Percentiles rank a stretch among this genome's conserved stretches.
Conservation (phyloP, 2,797 vertebrate species). For the Hapalemur alaotrensis region DNA sequence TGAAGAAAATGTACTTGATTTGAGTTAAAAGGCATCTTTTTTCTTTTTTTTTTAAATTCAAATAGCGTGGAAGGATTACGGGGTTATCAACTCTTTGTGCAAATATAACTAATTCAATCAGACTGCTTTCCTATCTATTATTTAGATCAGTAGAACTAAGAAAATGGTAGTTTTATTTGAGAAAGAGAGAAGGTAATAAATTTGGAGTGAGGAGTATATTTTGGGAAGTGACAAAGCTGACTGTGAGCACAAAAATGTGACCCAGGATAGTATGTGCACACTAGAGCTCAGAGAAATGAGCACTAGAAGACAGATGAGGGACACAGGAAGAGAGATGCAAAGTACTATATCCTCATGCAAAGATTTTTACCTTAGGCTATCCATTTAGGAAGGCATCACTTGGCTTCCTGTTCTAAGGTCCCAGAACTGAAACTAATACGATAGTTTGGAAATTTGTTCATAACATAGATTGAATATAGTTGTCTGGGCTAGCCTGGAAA, state of each 20-base stretch:
- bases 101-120: background rate
- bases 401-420: background rate
- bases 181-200: background rate
- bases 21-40: background rate
- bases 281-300: background rate
- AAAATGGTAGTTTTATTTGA: background rate
- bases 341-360: rapidly evolving
- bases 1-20: background rate
- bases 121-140: background rate
- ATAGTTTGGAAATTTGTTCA: background rate
- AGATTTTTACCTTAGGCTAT: background rate
- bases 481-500: background rate
- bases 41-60: background rate
- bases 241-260: background rate
- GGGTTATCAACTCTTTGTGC: background rate
- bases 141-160: background rate
- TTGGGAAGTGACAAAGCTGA: background rate
- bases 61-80: background rate
- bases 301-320: background rate
- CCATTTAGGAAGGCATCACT: background rate
- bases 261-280: background rate
- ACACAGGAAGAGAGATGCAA: background rate
- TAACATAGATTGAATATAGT: background rate
- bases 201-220: background rate
- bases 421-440: background rate